Conservation (phyloP, 92 coral and sea anemone genomes). For the Chrysogorgia sp. region DNA sequence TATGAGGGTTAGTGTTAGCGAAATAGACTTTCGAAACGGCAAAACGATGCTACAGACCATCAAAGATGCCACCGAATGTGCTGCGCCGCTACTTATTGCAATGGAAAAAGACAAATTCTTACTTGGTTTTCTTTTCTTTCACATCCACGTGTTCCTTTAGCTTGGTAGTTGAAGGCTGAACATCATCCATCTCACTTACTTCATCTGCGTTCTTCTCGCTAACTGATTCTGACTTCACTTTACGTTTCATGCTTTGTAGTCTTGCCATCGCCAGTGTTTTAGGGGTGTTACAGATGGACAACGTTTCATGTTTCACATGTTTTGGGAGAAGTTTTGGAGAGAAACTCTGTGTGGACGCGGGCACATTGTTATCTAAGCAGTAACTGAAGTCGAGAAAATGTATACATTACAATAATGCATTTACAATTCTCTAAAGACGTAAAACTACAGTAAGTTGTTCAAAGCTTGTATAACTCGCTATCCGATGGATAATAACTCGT, state of each 20-base stretch:
- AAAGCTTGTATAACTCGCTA: too few species aligned
- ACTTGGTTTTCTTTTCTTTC: neutral
- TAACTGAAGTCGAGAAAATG: slow-evolving; percentile 57
- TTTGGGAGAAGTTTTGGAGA: slow-evolving; percentile 63
- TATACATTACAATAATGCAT: too few species aligned
- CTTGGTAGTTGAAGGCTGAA: neutral
- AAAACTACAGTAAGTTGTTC: too few species aligned
- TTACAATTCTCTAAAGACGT: too few species aligned
- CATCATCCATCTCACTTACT: neutral
- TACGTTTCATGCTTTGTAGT: slow-evolving; percentile 3
- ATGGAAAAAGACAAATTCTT: neutral
- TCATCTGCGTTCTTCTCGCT: slow-evolving; percentile 2
- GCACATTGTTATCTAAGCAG: slow-evolving; percentile 69
- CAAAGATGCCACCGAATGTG: too few species aligned
- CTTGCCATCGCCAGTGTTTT: slow-evolving; percentile 48
- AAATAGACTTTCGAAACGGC: too few species aligned
- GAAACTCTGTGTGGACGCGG: slow-evolving; percentile 58
- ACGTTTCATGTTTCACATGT: slow-evolving; percentile 70
- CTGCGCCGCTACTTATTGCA: too few species aligned
- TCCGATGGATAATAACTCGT: too few species aligned
- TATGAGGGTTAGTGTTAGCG: too few species aligned
- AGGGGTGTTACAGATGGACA: slow-evolving; percentile 68
- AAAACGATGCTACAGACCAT: too few species aligned
- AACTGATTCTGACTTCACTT: slow-evolving; percentile 13
- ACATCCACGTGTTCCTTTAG: neutral